Conservation (phyloP, 2,113 vertebrate genomes). For the Leptobrachium leishanense region DNA sequence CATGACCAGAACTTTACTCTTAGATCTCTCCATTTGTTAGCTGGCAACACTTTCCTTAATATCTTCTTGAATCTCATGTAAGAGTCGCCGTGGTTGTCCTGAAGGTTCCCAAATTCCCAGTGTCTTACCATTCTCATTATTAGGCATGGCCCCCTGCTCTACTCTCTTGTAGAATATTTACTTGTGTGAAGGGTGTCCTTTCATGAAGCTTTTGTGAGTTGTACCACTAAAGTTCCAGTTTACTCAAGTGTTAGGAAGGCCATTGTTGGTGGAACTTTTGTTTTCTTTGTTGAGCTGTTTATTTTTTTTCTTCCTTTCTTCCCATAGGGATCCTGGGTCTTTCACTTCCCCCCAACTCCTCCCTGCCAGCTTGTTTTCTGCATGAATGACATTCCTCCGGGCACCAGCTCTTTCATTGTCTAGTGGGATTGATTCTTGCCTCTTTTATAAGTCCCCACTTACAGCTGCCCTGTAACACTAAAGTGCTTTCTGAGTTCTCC, state of each 20-base stretch:
- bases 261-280: slow-evolving; percentile 67
- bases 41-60: too few species aligned
- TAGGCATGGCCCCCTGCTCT: background rate
- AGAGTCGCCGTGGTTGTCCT: background rate
- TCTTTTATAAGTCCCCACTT: slow-evolving; percentile 69
- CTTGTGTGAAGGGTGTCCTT: slow-evolving; percentile 61
- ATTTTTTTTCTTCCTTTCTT: slow-evolving; percentile 70
- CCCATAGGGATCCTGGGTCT: slow-evolving; percentile 69
- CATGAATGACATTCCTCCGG: slow-evolving; percentile 76
- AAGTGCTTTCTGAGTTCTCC: slow-evolving; percentile 65
- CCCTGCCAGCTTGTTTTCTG: slow-evolving; percentile 71
- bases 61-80: background rate
- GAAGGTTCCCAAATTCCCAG: background rate
- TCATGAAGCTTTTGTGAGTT: slow-evolving; percentile 64
- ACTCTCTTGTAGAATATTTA: slow-evolving; percentile 50
- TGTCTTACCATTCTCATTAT: background rate
- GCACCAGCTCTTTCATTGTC: slow-evolving; percentile 72
- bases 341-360: slow-evolving; percentile 39
- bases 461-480: slow-evolving; percentile 60
- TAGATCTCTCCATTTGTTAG: too few species aligned
- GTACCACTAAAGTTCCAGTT: slow-evolving; percentile 65
- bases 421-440: slow-evolving; percentile 68
- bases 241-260: slow-evolving; percentile 70
- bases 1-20: too few species aligned
- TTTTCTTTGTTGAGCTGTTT: slow-evolving; percentile 80